Evolutionary conservation across 2,797 vertebrate genomes (phyloP).

Genomic region (Chrosomus eos): DNA sequence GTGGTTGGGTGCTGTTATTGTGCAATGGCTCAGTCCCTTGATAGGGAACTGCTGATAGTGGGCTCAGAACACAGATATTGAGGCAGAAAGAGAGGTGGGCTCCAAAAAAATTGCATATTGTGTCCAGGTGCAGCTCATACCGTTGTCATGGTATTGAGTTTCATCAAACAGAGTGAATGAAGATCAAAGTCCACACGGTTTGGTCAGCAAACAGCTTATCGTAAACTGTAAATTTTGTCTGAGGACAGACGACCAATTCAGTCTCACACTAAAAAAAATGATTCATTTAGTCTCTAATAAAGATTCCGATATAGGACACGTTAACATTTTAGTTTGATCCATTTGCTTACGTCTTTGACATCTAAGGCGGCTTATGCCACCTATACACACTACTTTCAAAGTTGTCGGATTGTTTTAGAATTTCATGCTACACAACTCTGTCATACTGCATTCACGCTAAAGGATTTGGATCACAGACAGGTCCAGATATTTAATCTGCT

Average conservation of each 20-base stretch:
- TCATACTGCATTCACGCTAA: background rate
- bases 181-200: constrained; percentile 48
- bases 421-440: background rate
- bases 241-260: background rate
- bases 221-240: constrained; percentile 19
- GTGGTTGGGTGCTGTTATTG: constrained; percentile 28
- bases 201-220: constrained; percentile 50
- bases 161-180: constrained; percentile 44
- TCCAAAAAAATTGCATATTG: constrained; percentile 9
- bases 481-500: background rate
- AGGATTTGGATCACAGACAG: background rate
- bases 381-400: background rate
- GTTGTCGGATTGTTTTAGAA: background rate
- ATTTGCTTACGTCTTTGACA: background rate
- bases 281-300: background rate
- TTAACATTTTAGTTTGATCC: constrained; percentile 4
- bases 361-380: background rate
- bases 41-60: constrained; percentile 9
- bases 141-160: constrained; percentile 40
- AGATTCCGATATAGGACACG: too few relatives aligned
- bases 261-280: background rate
- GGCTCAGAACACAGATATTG: constrained; percentile 9
- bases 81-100: background rate
- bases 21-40: constrained; percentile 15
- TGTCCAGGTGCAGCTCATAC: constrained; percentile 27